Conservation (phyloP, 2,888 invertebrate genomes). For the Melieria omissa region DNA sequence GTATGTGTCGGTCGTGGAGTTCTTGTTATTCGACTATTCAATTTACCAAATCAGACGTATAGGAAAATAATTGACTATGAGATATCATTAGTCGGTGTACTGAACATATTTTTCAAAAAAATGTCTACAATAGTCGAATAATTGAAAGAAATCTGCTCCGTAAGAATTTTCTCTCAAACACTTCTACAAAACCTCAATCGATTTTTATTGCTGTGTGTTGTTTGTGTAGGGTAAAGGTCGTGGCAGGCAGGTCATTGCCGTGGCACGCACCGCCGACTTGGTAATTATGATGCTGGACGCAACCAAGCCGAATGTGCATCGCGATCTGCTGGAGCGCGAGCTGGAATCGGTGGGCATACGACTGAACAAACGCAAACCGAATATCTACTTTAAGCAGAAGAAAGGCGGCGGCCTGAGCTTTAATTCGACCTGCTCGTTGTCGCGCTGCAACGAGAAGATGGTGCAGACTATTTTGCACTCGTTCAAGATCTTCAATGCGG, state of each 20-base stretch:
- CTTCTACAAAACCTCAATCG: neutral
- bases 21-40: neutral
- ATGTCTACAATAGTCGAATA: too few relatives aligned
- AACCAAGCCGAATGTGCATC: slow-evolving; percentile 96
- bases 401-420: slow-evolving; percentile 97
- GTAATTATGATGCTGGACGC: slow-evolving; percentile 99
- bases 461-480: slow-evolving; percentile 98
- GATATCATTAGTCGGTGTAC: neutral
- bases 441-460: slow-evolving; percentile 95
- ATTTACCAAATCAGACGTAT: too few relatives aligned
- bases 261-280: slow-evolving; percentile 96
- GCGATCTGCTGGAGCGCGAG: slow-evolving; percentile 90
- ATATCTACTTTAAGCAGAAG: slow-evolving; percentile 97
- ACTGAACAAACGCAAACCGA: slow-evolving; percentile 93
- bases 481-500: slow-evolving; percentile 97
- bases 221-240: slow-evolving; percentile 79
- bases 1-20: slow-evolving; percentile 39
- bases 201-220: slow-evolving; percentile 3
- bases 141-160: too few relatives aligned
- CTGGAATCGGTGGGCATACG: slow-evolving; percentile 98
- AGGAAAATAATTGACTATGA: too few relatives aligned
- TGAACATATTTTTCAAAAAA: neutral
- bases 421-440: slow-evolving; percentile 93
- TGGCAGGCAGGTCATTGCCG: slow-evolving; percentile 96
- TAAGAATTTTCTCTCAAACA: neutral